Evolutionary conservation across 2,888 invertebrate genomes (phyloP).

Genomic region (Platypus cylindrus): DNA sequence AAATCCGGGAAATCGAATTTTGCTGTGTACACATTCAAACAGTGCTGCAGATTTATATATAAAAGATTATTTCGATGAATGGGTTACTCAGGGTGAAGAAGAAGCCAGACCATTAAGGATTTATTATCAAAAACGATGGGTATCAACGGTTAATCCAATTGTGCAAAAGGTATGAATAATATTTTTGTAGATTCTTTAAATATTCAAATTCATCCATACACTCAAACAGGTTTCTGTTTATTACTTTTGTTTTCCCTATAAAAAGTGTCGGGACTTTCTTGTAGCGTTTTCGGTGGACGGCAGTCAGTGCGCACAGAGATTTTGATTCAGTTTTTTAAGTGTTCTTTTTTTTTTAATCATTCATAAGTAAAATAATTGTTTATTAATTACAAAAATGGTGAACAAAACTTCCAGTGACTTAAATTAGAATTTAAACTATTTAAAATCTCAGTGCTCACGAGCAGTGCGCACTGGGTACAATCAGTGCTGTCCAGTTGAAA

Average conservation of each 20-base stretch:
- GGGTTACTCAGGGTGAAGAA: conserved; percentile 52
- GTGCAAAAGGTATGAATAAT: conserved; percentile 45
- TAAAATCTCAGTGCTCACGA: too few relatives aligned
- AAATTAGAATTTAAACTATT: too few relatives aligned
- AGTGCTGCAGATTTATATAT: conserved; percentile 78
- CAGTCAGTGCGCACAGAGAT: too few relatives aligned
- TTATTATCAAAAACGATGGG: conserved; percentile 68
- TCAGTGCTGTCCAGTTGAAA: neutral
- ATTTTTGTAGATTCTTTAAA: neutral
- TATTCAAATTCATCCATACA: neutral
- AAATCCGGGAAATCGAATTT: conserved; percentile 52
- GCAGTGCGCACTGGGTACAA: too few relatives aligned
- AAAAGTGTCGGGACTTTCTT: too few relatives aligned
- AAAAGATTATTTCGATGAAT: conserved; percentile 68
- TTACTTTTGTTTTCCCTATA: too few relatives aligned
- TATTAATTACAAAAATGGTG: too few relatives aligned
- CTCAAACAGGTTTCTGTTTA: too few relatives aligned
- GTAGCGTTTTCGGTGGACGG: too few relatives aligned
- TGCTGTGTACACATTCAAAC: conserved; percentile 79
- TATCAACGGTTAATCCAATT: conserved; percentile 59
- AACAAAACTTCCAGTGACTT: too few relatives aligned
- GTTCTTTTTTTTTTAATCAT: neutral
- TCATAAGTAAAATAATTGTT: neutral
- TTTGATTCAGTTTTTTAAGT: too few relatives aligned
- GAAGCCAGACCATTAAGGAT: conserved; percentile 62